Conservation (phyloP, 2,888 invertebrate species). For the Sclerodermus sp. region DNA sequence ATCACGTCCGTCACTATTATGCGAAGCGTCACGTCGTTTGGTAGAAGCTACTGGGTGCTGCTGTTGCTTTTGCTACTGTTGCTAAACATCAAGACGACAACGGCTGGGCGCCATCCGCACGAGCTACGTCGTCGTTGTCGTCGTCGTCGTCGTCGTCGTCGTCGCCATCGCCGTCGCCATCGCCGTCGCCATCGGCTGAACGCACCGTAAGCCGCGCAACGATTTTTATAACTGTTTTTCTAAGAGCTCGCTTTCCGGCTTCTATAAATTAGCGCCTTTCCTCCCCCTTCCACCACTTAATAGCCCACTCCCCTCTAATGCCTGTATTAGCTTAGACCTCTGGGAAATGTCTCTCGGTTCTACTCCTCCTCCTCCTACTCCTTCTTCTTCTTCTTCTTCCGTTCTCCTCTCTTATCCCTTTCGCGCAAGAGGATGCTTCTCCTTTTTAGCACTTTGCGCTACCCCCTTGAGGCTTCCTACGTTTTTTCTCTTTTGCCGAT, state of each 20-base stretch:
- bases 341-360: constrained; percentile 48
- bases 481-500: too few species aligned
- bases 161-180: background rate
- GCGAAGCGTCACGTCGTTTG: constrained; percentile 40
- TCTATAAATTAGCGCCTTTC: constrained; percentile 40
- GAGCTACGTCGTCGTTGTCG: background rate
- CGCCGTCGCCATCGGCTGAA: background rate
- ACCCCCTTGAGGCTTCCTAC: constrained; percentile 7
- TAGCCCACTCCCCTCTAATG: too few species aligned
- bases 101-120: background rate
- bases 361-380: constrained; percentile 20
- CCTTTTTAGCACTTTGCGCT: background rate
- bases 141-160: constrained; percentile 2
- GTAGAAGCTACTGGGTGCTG: background rate
- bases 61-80: background rate
- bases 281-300: background rate
- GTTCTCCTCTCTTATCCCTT: background rate
- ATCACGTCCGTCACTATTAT: constrained; percentile 54
- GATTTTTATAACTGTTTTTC: constrained; percentile 52
- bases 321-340: constrained; percentile 43
- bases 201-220: constrained; percentile 17
- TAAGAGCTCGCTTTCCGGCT: constrained; percentile 52
- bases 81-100: constrained; percentile 9
- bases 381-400: background rate
- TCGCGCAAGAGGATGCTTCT: background rate